Conservation (phyloP, 2,888 invertebrate species). For the Uloborus plumipes region DNA sequence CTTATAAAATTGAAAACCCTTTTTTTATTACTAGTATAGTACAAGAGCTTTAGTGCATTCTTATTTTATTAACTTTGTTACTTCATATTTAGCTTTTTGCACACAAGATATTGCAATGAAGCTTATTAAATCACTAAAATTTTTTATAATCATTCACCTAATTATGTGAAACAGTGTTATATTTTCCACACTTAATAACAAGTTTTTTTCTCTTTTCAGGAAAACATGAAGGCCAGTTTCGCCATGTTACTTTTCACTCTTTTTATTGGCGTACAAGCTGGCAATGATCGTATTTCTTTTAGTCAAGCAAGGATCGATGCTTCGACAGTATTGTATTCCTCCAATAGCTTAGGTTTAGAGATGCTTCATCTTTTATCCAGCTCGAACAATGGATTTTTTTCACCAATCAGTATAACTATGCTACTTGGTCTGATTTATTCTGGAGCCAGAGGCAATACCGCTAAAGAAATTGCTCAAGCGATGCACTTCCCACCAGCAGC, state of each 20-base stretch:
- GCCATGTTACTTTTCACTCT: background rate
- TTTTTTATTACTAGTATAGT: too few species aligned
- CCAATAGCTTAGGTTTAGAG: conserved; percentile 41
- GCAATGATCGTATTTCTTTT: background rate
- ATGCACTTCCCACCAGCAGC: conserved; percentile 24
- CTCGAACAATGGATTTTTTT: conserved; percentile 57
- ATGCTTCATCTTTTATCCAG: conserved; percentile 15
- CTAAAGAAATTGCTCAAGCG: conserved; percentile 45
- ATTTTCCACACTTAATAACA: background rate
- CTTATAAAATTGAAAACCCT: too few species aligned
- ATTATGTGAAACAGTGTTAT: too few species aligned
- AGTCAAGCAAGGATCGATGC: conserved; percentile 3
- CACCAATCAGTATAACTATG: conserved; percentile 62
- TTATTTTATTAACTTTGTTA: too few species aligned
- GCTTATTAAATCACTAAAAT: too few species aligned
- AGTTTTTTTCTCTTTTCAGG: conserved; percentile 22
- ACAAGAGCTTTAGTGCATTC: too few species aligned
- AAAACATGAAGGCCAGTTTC: conserved; percentile 17
- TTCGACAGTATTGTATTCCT: conserved; percentile 3
- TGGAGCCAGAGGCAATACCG: conserved; percentile 51
- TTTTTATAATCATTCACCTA: too few species aligned
- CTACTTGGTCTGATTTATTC: conserved; percentile 56
- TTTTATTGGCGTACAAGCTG: background rate
- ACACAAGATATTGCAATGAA: too few species aligned
- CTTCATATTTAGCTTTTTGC: too few species aligned